Evolutionary conservation across 1,140 invertebrate species (phyloP).

Genomic region (Microplitis demolitor): DNA sequence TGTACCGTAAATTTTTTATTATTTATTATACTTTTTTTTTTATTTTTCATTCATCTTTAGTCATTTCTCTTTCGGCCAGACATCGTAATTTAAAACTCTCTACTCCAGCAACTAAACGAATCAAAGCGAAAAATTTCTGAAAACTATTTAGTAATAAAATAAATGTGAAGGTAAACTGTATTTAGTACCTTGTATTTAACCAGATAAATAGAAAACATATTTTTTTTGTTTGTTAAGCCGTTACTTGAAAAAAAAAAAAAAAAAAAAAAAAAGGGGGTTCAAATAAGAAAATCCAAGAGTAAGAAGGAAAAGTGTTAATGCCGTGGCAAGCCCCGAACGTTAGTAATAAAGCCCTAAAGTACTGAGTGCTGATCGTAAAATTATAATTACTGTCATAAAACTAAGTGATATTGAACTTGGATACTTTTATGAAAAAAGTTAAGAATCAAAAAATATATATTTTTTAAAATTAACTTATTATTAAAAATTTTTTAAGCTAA

Average conservation of each 20-base stretch:
- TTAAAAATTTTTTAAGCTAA: neutral
- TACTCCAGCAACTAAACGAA: too few species aligned
- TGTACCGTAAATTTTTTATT: neutral
- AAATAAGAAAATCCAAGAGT: constrained; percentile 6
- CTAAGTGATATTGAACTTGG: constrained; percentile 62
- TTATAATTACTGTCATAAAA: constrained; percentile 59
- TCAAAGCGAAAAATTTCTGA: too few species aligned
- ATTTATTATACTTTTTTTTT: neutral
- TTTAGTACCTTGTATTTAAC: neutral
- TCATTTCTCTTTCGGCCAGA: neutral
- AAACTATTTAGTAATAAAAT: neutral
- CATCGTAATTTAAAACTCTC: too few species aligned
- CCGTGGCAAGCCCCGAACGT: constrained; percentile 43
- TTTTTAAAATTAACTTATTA: neutral
- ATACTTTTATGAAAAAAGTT: constrained; percentile 24
- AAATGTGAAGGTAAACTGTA: neutral
- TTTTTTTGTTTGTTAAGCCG: neutral
- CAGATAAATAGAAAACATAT: neutral
- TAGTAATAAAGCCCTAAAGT: constrained; percentile 58
- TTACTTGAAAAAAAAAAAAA: constrained; percentile 10
- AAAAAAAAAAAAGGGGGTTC: constrained; percentile 9
- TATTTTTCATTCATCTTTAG: neutral
- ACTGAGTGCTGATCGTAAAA: constrained; percentile 57
- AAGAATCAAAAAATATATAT: neutral
- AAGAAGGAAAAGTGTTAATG: constrained; percentile 49